These are phyloP conservation scores for Hypercompe scribonia DNA, from an alignment of 2,888 invertebrate genomes.

Conservation along the genomic window DNA sequence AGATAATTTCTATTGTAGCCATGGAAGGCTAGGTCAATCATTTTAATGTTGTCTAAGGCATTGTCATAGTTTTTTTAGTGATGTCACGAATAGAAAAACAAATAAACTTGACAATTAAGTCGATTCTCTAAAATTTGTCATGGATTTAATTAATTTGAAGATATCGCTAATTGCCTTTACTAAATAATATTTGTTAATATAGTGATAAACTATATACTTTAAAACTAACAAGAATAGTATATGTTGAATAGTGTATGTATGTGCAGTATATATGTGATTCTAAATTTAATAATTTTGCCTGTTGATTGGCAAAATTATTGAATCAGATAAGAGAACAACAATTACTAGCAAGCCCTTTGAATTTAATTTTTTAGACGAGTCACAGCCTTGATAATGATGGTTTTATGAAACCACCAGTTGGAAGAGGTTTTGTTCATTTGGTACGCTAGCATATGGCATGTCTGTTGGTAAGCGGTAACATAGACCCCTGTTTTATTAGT, in stretches of 20 bases:
- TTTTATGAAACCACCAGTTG: background rate
- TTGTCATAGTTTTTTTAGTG: conserved; percentile 42
- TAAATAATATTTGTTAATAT: background rate
- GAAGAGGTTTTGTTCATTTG: background rate
- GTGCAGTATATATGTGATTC: background rate
- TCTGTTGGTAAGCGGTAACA: background rate
- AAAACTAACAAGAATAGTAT: background rate
- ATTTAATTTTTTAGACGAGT: background rate
- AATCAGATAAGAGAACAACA: background rate
- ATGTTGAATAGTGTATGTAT: background rate
- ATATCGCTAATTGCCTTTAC: background rate
- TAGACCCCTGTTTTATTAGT: background rate
- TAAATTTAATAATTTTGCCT: background rate
- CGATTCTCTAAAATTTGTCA: background rate
- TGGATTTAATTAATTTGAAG: background rate
- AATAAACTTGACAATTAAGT: background rate
- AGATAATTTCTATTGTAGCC: conserved; percentile 43
- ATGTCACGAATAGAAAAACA: conserved; percentile 15
- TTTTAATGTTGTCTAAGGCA: conserved; percentile 47
- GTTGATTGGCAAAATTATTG: background rate
- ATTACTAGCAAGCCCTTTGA: background rate
- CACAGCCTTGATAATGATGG: background rate
- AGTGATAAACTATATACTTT: background rate
- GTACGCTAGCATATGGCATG: background rate
- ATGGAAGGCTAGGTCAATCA: conserved; percentile 46